Base-by-base conservation (phyloP, 2,888 invertebrate species). In the Volucella zonaria region DNA sequence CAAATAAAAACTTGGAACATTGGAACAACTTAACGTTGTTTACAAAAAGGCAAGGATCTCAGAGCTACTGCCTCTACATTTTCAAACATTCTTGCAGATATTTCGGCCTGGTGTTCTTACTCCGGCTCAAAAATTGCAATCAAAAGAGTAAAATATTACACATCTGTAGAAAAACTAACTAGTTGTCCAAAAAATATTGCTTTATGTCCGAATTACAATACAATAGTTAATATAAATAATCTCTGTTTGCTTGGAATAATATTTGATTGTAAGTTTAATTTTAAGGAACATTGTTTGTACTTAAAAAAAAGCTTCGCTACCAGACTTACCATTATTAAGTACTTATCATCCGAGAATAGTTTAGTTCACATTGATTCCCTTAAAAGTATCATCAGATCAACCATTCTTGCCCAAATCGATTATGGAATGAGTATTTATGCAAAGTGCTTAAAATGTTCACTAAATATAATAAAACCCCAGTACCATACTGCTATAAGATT, bases 81-180 rank as follows among this genome's bases (percentile, higher is more conserved):
- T 59, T 59, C 59, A 15, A 18, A 40, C 3, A 42, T 31, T 42
- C 18, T 59, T 0, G 40, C 31, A 31, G 31, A 31, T 31, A 31
- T 31, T 31, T 31, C 31, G 6, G 31, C 31, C 31, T 31, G 31
- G 31, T 31, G 18, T 23, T 23, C 18, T 3, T 23, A 31, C 31
- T 31, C 31, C 31, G 31, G 31, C 31, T 31, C 31, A 31, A 31
- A 31, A 31, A 31, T 31, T 31, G 3, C 31, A 31, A 31, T 31
- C 31, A 40, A 59, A 59, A 59, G 43, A 42, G 43, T 59, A 9
- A 58, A 58, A 54, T 54, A 10, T 31, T 23, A 54, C 54, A 54
- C 54, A 54, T 18, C 15, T 54, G 54, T 23, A 54, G 54, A n/a
- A 31, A 31, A 31, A 31, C 6, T 31, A 31, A 31, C 6, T 31